Evolutionary conservation across 2,888 invertebrate species (phyloP), one percentile per base, ranked within the genome.

Genomic region (Oligia latruncula): DNA sequence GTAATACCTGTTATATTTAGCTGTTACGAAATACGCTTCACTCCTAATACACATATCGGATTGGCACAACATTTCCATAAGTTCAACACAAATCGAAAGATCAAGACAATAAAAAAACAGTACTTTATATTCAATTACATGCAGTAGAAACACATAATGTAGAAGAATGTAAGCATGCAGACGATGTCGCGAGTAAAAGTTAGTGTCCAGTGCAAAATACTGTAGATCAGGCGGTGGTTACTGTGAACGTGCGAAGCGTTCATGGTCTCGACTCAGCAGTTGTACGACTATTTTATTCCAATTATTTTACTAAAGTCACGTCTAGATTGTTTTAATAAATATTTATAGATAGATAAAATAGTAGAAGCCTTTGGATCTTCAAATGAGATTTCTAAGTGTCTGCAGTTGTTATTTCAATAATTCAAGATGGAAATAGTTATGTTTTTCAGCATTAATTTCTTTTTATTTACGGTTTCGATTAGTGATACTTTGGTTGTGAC

Each of bases 221-320:
- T 77, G 68, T 35, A 79, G 6, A 58, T n/a, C 43, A 72, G 71
- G 67, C 71, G 70, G 62, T 64, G 76, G 64, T 72, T 66, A 72
- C 68, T 72, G 58, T 55, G 81, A 81, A 82, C 84, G 87, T 86
- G 87, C 84, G 83, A 89, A 85, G 80, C 82, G 82, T 87, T 88
- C 88, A 86, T 86, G 87, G 91, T 91, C 90, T 85, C 87, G 84
- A 81, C 60, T 79, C 78, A 84, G 82, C 87, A 82, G 86, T 78
- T 91, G 93, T 91, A 92, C 92, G 85, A 89, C 80, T 85, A 85
- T 90, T 90, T 92, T 91, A 92, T 91, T 88, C 84, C 85, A 91
- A 91, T 91, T 90, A 89, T 88, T 84, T 82, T 86, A 86, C 83
- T 87, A 79, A 85, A 82, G 83, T 71, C 82, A 65, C 72, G 77